phyloP scores from a whole-genome alignment of 2,797 vertebrate species.

The Anabacerthia variegaticeps region DNA sequence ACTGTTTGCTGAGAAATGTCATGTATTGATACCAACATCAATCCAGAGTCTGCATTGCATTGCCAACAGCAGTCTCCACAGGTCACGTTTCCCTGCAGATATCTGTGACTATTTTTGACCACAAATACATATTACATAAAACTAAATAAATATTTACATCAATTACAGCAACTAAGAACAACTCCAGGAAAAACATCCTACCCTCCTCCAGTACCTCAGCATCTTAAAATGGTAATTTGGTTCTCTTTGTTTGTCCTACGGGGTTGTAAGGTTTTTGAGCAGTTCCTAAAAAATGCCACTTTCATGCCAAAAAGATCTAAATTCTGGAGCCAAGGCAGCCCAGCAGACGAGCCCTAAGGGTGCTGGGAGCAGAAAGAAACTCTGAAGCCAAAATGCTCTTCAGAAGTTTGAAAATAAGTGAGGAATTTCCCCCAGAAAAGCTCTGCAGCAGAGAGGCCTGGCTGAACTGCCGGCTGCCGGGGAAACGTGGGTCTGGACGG shows the following conservation, averaged over 20 bases:
- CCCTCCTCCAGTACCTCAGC: not conserved
- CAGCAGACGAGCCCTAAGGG: not conserved
- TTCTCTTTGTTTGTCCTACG: not conserved
- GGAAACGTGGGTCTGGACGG: not conserved
- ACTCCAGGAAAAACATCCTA: not conserved
- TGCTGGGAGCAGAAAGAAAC: not conserved
- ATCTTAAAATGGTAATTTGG: not conserved
- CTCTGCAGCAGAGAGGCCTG: not conserved
- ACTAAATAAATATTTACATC: not conserved
- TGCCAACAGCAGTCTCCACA: not conserved
- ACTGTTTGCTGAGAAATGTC: not conserved
- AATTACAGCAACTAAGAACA: not conserved
- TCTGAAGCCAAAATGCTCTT: not conserved
- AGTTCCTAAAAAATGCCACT: not conserved
- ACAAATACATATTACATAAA: not conserved
- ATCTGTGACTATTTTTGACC: not conserved
- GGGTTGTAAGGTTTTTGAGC: not conserved
- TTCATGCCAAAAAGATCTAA: not conserved
- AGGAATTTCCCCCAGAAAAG: not conserved
- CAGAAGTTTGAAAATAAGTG: conserved; percentile 2
- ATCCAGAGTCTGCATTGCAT: not conserved
- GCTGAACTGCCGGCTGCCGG: not conserved
- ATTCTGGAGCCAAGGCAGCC: not conserved
- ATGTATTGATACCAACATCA: not conserved
- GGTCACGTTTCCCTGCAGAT: not conserved